phyloP scores from a whole-genome alignment of 2,888 invertebrate species.

The Eupithecia pulchellata region DNA sequence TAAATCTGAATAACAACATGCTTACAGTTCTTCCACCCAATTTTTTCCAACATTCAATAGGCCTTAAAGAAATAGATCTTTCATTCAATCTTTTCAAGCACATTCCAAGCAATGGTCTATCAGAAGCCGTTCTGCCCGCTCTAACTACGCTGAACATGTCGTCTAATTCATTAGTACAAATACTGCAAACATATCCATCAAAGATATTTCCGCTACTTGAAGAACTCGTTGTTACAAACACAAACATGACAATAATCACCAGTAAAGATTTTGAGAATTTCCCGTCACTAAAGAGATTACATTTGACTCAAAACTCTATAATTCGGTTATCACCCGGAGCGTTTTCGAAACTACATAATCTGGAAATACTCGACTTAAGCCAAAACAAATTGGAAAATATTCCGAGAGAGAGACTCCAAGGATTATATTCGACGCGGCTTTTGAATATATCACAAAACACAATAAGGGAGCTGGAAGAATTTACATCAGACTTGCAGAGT shows the following conservation, averaged over 20 bases:
- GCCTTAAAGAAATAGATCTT: conserved; percentile 90
- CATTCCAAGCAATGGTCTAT: conserved; percentile 91
- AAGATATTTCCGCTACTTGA: conserved; percentile 92
- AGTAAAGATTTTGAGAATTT: conserved; percentile 94
- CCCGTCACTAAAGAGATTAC: conserved; percentile 90
- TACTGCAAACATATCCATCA: conserved; percentile 89
- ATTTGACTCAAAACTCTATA: conserved; percentile 90
- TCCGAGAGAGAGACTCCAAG: conserved; percentile 93
- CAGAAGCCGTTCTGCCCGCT: conserved; percentile 89
- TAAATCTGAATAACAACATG: conserved; percentile 91
- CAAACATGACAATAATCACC: conserved; percentile 92
- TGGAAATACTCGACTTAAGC: conserved; percentile 92
- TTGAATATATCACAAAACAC: conserved; percentile 94
- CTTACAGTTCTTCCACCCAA: conserved; percentile 91
- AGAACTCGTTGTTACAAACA: conserved; percentile 91
- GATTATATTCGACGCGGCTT: conserved; percentile 89
- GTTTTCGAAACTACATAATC: conserved; percentile 90
- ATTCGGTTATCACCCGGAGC: conserved; percentile 93
- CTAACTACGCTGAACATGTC: conserved; percentile 92
- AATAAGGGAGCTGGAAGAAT: conserved; percentile 92
- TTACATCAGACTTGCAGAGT: conserved; percentile 90
- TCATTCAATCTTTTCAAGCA: conserved; percentile 92
- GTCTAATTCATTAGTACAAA: conserved; percentile 91
- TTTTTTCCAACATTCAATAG: conserved; percentile 90
- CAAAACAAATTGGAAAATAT: conserved; percentile 93